phyloP scores from a whole-genome alignment of 2,797 vertebrate species.

The Staurois parvus region DNA sequence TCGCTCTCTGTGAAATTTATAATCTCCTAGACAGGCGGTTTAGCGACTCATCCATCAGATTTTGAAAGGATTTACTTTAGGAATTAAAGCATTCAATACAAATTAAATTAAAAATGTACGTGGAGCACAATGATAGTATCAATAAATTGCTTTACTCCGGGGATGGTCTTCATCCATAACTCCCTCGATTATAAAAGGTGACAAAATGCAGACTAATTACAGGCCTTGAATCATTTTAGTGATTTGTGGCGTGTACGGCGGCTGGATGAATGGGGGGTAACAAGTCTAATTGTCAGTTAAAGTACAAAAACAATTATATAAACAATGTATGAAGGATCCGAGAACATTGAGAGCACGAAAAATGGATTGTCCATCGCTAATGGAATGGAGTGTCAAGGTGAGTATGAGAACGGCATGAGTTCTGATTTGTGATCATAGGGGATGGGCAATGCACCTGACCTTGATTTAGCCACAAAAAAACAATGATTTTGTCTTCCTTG shows the following conservation, averaged over 20 bases:
- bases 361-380: no score
- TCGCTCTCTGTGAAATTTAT: not conserved
- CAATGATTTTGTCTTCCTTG: no score
- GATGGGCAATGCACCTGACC: no score
- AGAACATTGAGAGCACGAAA: no score
- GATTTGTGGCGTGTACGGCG: not conserved
- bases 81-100: not conserved
- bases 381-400: no score
- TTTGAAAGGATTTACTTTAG: not conserved
- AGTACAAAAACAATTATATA: no score
- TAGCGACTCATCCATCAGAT: not conserved
- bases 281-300: no score
- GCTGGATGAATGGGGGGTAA: no score
- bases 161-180: not conserved
- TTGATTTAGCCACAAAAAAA: no score
- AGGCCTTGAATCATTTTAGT: not conserved
- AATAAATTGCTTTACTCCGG: not conserved
- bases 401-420: no score
- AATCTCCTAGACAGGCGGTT: not conserved
- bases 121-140: not conserved
- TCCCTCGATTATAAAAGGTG: not conserved
- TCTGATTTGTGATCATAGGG: no score
- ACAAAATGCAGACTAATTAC: not conserved
- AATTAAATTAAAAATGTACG: not conserved
- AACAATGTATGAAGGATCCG: not conserved